Percentiles rank a stretch among this genome's conserved stretches.
These are phyloP conservation scores for Saiga tatarica DNA, from an alignment of 2,113 vertebrate species.

Conservation along the genomic window DNA sequence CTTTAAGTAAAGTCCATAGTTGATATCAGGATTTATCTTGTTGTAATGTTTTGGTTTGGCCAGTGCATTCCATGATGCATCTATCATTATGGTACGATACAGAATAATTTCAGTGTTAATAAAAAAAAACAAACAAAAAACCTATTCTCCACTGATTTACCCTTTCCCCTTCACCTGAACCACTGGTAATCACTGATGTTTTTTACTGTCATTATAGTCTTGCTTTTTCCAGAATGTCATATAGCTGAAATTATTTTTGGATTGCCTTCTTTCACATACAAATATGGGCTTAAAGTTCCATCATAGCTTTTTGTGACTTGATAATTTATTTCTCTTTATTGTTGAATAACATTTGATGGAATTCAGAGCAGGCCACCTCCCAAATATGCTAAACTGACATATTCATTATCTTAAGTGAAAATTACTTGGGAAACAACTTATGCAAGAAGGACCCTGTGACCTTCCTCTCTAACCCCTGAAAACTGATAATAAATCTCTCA, in stretches of 20 bases:
- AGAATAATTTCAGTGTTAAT: not conserved
- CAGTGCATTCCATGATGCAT: not conserved
- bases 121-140: not conserved
- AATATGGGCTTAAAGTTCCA: not conserved
- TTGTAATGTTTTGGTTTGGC: not conserved
- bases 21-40: not conserved
- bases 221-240: not conserved
- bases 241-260: not conserved
- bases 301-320: not conserved
- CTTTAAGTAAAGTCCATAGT: not conserved
- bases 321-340: not conserved
- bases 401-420: not conserved
- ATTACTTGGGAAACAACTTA: not conserved
- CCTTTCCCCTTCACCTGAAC: not conserved
- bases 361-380: not conserved
- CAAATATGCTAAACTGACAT: not conserved
- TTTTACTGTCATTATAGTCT: not conserved
- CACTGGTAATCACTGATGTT: not conserved
- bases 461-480: not conserved
- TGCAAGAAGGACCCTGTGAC: not conserved
- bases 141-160: rapidly evolving
- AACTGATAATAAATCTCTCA: not conserved
- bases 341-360: not conserved
- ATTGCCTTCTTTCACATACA: not conserved
- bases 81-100: not conserved